Evolutionary conservation across 64 coral and sea anemone species (phyloP), one percentile per base, ranked within the genome.

Genomic region (Catalaphyllia jardinei): DNA sequence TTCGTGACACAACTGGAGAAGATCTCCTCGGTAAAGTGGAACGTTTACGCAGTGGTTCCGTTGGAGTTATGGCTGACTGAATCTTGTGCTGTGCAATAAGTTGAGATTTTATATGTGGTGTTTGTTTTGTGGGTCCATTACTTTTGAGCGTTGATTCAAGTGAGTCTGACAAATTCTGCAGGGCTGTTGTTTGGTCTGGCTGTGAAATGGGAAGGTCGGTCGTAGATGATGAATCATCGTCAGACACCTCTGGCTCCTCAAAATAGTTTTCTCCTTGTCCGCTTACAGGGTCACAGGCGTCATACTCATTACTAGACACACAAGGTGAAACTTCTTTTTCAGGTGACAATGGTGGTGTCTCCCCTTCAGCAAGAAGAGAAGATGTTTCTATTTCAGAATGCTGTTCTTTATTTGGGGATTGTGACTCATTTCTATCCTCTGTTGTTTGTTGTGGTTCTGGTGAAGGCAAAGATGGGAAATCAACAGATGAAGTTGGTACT

Each of bases 31-130:
- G 95, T 51, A 97, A 78, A 69, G 88, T 87, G 4, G 61, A 50
- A 8, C 65, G 78, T 24, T 87, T 89, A 8, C 65, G 85, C 9
- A 60, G 91, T 9, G 20, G 10, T 30, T 96, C 94, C 77, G 42
- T 52, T 10, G 67, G 50, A 1, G 39, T 79, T 31, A 96, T 96
- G 15, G 94, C 94, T 14, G 94, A 96, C 84, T 93, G 83, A 62
- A 97, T 71, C 50, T 88, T 91, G 18, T 97, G 82, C 62, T 93
- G 91, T 50, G 91, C 83, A 35, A 97, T 88, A 19, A 97, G 78
- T 19, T 88, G 95, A 42, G 95, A 97, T 59, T 93, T 93, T 73
- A 97, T 97, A 67, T 88, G 95, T 4, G 95, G 95, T 4, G 95
- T 87, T 83, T 91, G 95, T n/a, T 97, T 97, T 62, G 29, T 31